These are phyloP conservation scores for Anabas testudineus DNA, from an alignment of 2,797 vertebrate genomes.

Conservation along the genomic window DNA sequence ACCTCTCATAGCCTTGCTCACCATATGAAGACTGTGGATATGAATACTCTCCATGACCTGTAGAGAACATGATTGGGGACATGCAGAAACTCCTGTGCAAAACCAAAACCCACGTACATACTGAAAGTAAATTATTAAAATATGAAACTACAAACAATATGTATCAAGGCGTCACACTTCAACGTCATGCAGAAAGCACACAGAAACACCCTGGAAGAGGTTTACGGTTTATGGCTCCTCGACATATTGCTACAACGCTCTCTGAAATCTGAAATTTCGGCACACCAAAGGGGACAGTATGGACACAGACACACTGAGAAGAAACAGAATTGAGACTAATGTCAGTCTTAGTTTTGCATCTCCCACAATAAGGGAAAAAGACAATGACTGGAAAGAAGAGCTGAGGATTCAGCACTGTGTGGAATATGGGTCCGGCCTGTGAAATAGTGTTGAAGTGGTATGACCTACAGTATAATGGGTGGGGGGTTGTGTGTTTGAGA, in stretches of 20 bases:
- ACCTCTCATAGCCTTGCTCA: slow-evolving; percentile 93
- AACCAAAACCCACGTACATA: slow-evolving; percentile 16
- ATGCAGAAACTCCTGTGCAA: slow-evolving; percentile 35
- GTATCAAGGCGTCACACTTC: slow-evolving; percentile 29
- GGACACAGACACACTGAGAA: slow-evolving; percentile 72
- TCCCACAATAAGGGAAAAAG: slow-evolving; percentile 40
- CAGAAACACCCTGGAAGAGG: slow-evolving; percentile 31
- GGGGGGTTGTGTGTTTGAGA: slow-evolving; percentile 52
- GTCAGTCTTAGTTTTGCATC: slow-evolving; percentile 42
- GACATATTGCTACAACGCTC: slow-evolving; percentile 21
- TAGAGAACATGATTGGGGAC: slow-evolving; percentile 45
- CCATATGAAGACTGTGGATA: slow-evolving; percentile 94
- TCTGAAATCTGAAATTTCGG: slow-evolving; percentile 80
- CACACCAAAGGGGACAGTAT: slow-evolving; percentile 78
- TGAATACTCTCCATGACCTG: slow-evolving; percentile 93
- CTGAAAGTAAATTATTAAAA: slow-evolving; percentile 8
- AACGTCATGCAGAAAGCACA: slow-evolving; percentile 28
- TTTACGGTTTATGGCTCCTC: slow-evolving; percentile 25
- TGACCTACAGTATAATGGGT: slow-evolving; percentile 28
- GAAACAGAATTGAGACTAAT: slow-evolving; percentile 44
- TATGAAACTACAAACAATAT: slow-evolving; percentile 30
- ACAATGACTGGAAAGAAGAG: slow-evolving; percentile 38
- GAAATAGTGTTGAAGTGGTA: slow-evolving; percentile 36
- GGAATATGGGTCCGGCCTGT: slow-evolving; percentile 48
- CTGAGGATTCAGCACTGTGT: slow-evolving; percentile 33